Base-by-base conservation (phyloP, 2,888 invertebrate species). In the Chironomus tentans region DNA sequence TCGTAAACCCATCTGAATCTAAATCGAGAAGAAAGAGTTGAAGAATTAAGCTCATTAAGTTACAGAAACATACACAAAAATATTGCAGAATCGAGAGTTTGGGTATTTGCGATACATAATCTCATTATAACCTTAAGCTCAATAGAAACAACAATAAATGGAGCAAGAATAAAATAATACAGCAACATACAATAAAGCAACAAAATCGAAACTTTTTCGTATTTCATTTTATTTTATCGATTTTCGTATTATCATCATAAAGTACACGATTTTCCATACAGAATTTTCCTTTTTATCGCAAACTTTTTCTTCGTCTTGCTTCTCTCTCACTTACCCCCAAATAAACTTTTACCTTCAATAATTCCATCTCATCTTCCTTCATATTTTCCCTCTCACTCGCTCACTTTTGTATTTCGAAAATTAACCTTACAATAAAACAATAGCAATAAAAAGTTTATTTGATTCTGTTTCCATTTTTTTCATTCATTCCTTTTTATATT, bases 1-100 rank as follows among this genome's bases (percentile, higher is more conserved):
- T 79, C 83, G 79, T 78, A 84, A 81, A 79, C 82, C 83, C 80
- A 82, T 83, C 79, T 82, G 82, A 80, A 83, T 82, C 84, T 84
- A 77, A 71, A 79, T 75, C 24, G 46, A 77, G 71, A 48, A 48
- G 50, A 1, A n/a, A 6, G 4, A 56, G 50, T 50, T n/a, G 3
- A 4, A 6, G 2, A 15, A 56, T 10, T 1, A 56, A 18, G 56
- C n/a, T 15, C n/a, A 15, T 6, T 6, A 56, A 3, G 7, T 56
- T 56, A 56, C 15, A 18, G 28, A 28, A 28, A 28, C 22, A 28
- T 4, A 28, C 6, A 28, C 5, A 6, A 28, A 28, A 28, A 28
- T 4, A 28, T 28, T 28, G 3, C 28, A 28, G 28, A 38, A 38
- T 38, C 7, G 38, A 38, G 10, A 38, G 10, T 38, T 38, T 7